phyloP scores from a whole-genome alignment of 2,888 invertebrate species.

The Coenonympha glycerion region DNA sequence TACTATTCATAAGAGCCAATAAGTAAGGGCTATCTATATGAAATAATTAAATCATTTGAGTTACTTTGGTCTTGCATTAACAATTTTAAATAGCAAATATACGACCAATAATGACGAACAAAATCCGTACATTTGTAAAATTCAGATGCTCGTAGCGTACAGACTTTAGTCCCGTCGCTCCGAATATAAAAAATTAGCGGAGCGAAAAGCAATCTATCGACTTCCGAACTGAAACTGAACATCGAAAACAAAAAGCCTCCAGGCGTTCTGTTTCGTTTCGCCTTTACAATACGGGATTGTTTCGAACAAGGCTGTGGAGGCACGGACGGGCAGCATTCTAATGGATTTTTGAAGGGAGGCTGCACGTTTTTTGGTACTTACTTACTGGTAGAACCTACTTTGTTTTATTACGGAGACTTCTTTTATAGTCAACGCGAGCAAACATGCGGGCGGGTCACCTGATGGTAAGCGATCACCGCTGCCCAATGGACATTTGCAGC shows the following conservation, averaged over 20 bases:
- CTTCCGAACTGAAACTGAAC: constrained; percentile 3
- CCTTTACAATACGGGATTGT: background rate
- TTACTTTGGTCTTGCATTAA: no score
- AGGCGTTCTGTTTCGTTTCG: constrained; percentile 3
- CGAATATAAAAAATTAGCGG: constrained; percentile 2
- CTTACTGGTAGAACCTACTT: no score
- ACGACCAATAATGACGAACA: no score
- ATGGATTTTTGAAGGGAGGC: constrained; percentile 2
- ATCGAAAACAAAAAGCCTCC: constrained; percentile 3
- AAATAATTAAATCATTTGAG: no score
- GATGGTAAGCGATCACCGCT: no score
- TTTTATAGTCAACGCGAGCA: no score
- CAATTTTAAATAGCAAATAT: no score
- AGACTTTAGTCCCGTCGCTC: background rate
- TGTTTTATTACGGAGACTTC: background rate
- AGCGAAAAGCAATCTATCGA: constrained; percentile 6
- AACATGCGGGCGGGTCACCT: no score
- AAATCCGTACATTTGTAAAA: background rate
- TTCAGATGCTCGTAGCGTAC: background rate
- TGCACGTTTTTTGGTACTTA: background rate
- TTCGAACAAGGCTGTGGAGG: background rate
- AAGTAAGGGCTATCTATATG: no score
- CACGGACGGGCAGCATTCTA: background rate
- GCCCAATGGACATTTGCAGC: no score
- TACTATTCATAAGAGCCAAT: no score